Percentiles rank a stretch among this genome's conserved stretches.
Conservation (phyloP, 2,113 vertebrate genomes). For the Chiloscyllium plagiosum region DNA sequence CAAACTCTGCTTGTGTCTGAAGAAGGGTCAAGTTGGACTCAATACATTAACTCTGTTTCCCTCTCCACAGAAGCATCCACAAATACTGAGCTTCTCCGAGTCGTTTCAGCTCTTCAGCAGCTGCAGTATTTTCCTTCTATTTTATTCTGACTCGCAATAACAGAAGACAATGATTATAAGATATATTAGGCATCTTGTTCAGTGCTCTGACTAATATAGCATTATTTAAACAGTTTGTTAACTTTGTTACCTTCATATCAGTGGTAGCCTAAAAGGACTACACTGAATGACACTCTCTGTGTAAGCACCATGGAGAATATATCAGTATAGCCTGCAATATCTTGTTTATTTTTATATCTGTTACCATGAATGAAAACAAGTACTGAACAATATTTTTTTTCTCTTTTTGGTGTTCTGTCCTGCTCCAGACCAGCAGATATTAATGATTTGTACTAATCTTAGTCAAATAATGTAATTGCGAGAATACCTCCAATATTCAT, state of each 20-base stretch:
- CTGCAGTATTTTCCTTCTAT: no score
- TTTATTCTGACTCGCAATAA: not conserved
- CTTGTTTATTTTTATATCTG: not conserved
- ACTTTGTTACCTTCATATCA: not conserved
- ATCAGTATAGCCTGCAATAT: not conserved
- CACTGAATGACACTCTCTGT: not conserved
- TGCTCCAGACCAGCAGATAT: not conserved
- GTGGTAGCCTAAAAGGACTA: not conserved
- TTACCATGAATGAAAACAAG: conserved; percentile 2
- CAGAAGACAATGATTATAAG: not conserved
- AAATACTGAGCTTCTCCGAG: no score
- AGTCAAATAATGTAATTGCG: not conserved
- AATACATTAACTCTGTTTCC: no score
- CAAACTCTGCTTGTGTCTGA: no score
- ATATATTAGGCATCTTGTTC: not conserved
- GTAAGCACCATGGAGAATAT: not conserved
- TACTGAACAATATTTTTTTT: conserved; percentile 5
- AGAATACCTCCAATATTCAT: not conserved
- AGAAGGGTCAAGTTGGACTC: no score
- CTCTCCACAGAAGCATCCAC: no score
- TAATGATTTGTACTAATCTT: not conserved
- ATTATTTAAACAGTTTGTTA: not conserved
- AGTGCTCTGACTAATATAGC: not conserved
- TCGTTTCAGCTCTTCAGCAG: no score
- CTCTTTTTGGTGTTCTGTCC: not conserved